These are phyloP conservation scores for Rhinolophus sinicus DNA, from an alignment of 2,113 vertebrate genomes.

Conservation along the genomic window DNA sequence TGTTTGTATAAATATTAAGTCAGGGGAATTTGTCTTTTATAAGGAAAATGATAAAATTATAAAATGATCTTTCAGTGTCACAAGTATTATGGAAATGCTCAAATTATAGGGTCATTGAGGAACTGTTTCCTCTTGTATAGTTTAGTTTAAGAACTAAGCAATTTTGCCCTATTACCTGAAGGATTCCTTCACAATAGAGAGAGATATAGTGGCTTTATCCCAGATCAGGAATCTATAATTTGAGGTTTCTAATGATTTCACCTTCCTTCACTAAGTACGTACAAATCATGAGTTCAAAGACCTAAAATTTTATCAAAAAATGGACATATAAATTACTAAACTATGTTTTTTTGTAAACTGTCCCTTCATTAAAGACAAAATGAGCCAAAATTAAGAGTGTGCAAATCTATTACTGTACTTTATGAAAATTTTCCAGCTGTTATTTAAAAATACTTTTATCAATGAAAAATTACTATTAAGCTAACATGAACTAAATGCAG, in stretches of 20 bases:
- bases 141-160: neutral
- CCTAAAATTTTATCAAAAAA: neutral
- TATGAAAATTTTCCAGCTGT: neutral
- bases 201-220: neutral
- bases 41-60: neutral
- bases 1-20: neutral
- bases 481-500: neutral
- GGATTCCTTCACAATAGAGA: no score
- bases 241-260: neutral
- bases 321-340: no score
- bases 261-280: neutral
- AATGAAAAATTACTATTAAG: neutral
- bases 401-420: neutral
- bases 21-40: neutral
- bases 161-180: neutral
- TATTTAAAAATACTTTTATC: neutral
- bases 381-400: neutral
- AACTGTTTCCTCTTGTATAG: neutral
- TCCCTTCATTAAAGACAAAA: neutral
- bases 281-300: neutral
- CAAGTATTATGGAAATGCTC: neutral
- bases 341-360: neutral
- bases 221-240: neutral
- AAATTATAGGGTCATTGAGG: neutral
- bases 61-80: neutral